Percentiles rank a stretch among this genome's conserved stretches.
Conservation (phyloP, 37 sponge, comb jelly and placozoan species). For the Hexactinellida sp. region DNA sequence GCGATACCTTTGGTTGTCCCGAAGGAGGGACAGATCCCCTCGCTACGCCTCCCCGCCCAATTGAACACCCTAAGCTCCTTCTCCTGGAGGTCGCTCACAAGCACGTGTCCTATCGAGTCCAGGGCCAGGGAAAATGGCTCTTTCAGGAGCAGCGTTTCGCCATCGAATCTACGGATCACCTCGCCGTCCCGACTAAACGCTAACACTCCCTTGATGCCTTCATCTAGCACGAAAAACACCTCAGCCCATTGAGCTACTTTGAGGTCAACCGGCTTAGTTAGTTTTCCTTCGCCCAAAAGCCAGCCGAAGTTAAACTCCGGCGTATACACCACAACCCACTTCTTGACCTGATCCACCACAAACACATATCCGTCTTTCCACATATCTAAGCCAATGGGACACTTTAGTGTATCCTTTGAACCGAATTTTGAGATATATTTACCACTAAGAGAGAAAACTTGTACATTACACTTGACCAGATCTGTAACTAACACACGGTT, state of each 20-base stretch:
- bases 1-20: background rate
- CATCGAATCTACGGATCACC: background rate
- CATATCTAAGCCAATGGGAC: background rate
- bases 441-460: slow-evolving; percentile 3
- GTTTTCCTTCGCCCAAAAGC: background rate
- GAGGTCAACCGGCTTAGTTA: background rate
- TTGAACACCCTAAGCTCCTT: slow-evolving; percentile 5
- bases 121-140: background rate
- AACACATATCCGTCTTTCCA: slow-evolving; percentile 15
- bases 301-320: background rate
- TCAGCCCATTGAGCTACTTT: slow-evolving; percentile 8
- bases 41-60: background rate
- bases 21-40: background rate
- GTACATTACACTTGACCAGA: slow-evolving; percentile 15
- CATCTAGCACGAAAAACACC: background rate
- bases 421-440: background rate
- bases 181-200: background rate
- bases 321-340: background rate
- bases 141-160: background rate
- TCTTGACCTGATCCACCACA: background rate
- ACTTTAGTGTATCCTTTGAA: background rate
- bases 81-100: background rate
- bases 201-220: background rate
- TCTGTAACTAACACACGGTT: slow-evolving; percentile 11
- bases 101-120: background rate